Conservation (phyloP, 92 coral and sea anemone genomes). For the Bergia sp. region DNA sequence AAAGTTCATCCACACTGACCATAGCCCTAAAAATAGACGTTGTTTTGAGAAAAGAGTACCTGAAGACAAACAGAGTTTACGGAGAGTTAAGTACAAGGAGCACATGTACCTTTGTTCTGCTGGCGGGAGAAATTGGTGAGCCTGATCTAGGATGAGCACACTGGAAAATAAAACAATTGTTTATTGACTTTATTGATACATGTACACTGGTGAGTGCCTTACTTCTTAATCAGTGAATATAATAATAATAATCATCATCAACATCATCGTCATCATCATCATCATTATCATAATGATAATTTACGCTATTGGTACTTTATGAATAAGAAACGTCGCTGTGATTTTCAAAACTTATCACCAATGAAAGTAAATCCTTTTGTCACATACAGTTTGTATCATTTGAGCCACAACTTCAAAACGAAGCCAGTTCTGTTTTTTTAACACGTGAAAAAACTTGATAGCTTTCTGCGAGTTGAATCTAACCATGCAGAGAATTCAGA, state of each 20-base stretch:
- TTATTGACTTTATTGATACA: not conserved
- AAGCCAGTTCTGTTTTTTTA: not conserved
- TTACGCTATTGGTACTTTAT: too few relatives aligned
- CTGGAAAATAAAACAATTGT: slow-evolving; percentile 44
- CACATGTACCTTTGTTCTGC: slow-evolving; percentile 26
- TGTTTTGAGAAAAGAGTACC: not conserved
- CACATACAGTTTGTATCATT: not conserved
- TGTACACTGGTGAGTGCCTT: not conserved
- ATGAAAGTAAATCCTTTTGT: not conserved
- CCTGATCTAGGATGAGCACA: slow-evolving; percentile 69
- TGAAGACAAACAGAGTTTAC: not conserved
- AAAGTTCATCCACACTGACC: too few relatives aligned
- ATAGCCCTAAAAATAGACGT: not conserved
- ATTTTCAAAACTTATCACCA: not conserved
- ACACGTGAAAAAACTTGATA: not conserved
- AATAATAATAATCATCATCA: not conserved
- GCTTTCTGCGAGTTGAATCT: not conserved
- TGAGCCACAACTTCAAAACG: not conserved
- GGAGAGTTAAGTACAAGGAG: not conserved
- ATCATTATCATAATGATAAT: too few relatives aligned
- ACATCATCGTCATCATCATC: too few relatives aligned
- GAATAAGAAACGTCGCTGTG: not conserved
- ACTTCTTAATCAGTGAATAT: not conserved
- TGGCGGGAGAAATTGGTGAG: slow-evolving; percentile 50
- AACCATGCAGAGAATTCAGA: not conserved